Evolutionary conservation across 2,888 invertebrate species (phyloP), one percentile per base, ranked within the genome.

Genomic region (Lycia hirtaria): DNA sequence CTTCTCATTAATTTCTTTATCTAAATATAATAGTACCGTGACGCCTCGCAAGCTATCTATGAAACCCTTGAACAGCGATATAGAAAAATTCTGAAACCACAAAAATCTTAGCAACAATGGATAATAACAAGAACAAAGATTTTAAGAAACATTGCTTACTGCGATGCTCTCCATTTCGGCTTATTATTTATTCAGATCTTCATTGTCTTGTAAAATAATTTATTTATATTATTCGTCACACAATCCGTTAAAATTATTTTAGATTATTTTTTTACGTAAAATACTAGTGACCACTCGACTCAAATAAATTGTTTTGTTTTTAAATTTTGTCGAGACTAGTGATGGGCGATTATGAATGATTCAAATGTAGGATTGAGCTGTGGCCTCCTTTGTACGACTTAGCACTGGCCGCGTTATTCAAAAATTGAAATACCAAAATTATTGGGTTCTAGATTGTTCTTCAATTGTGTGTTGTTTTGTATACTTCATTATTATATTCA

Each of bases 1-100:
- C 58, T 93, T 91, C 73, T 95, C 93, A 76, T 95, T 95, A 58
- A 96, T 95, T 88, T 95, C 95, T 78, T 95, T 95, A 85, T 97
- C 97, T 84, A 97, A 93, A 81, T 95, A 95, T 77, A 96, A 94
- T 65, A 97, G 93, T 53, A 96, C 94, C 14, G 95, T 92, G 72
- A 95, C 94, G 64, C 97, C 97, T 74, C 94, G 94, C 65, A 97
- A 93, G 82, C 97, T 97, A 83, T 97, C 97, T 76, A 94, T 93
- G 62, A 96, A 90, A 4, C 97, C 97, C 81, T 94, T 94, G 69
- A 94, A 92, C 70, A 95, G 86, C 55, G 95, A 94, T 73, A 93
- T 87, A 57, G 93, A 82, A 80, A 95, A 93, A 79, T 93, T 93
- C 96, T 96, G 86, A 70, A 93, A 93, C 73, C 76, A 78, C 54